Base-by-base conservation (phyloP, 2,113 vertebrate species). In the Circaetus cinerascens region DNA sequence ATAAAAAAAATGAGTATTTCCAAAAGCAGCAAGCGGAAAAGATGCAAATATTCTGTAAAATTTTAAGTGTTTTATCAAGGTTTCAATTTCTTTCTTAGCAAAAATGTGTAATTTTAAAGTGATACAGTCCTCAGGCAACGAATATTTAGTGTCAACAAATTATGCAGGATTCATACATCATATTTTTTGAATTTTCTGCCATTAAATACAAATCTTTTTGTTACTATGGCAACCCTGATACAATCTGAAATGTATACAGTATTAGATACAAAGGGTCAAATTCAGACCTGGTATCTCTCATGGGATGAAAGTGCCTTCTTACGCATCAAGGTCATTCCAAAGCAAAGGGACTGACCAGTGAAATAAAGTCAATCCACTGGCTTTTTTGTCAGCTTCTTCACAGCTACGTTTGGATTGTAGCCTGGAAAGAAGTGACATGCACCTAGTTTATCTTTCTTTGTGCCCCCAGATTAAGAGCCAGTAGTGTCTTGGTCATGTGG, bases 91-190 rank as follows among this genome's bases (percentile, higher is more conserved):
- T 82, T 94, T 94, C 77, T 90, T 80, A 72, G 60, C 27, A 84
- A 84, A 88, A 95, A 60, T 40, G 36, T 91, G 71, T 90, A 89
- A 92, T 77, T 96, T 89, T 88, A 11, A 87, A 74, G 63, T 68
- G 90, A 64, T 69, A 41, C 14, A 75, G 69, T 43, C 95, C 71
- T 71, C 56, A 41, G 94, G 91, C 86, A 90, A 87, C 0, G 8
- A 86, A 87, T 84, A 68, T 53, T 96, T 92, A 67, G 75, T 79
- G 88, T 87, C 94, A 91, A 93, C 86, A 96, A 81, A 95, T 96
- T 94, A 95, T 76, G 38, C 69, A 75, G 53, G 40, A 94, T 69
- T 91, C 69, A 76, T 82, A 69, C 36, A 85, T 87, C 15, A 5
- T 79, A 38, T 69, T 96, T 94, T 79, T 76, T 62, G 2, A 62